Percentiles rank a stretch among this genome's conserved stretches.
Evolutionary conservation across 2,888 invertebrate species (phyloP).

Genomic region (Orthosia gracilis): DNA sequence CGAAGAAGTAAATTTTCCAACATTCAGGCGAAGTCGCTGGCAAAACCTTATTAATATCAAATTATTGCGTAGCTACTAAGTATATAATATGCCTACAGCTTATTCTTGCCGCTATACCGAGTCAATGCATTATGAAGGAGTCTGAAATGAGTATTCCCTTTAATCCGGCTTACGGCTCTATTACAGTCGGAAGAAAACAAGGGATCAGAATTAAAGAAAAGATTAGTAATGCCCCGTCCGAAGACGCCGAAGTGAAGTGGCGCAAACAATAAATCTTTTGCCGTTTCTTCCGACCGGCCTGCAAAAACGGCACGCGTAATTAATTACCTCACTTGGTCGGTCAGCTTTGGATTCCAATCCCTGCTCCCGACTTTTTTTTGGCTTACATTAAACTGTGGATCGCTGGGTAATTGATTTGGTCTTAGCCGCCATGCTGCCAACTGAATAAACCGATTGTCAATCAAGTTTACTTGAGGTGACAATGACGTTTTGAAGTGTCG

Average conservation of each 20-base stretch:
- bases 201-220: conserved; percentile 88
- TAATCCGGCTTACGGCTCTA: conserved; percentile 84
- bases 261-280: conserved; percentile 87
- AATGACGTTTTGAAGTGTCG: conserved; percentile 38
- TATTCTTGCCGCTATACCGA: conserved; percentile 59
- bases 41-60: conserved; percentile 53
- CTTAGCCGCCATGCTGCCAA: conserved; percentile 41
- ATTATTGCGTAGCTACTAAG: conserved; percentile 19
- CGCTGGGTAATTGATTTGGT: conserved; percentile 77
- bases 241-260: conserved; percentile 80
- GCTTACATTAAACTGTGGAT: conserved; percentile 78
- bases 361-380: conserved; percentile 86
- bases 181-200: conserved; percentile 83
- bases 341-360: conserved; percentile 86
- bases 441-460: conserved; percentile 53
- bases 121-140: conserved; percentile 79
- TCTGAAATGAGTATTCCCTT: conserved; percentile 80
- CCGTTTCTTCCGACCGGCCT: conserved; percentile 82
- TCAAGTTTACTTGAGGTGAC: conserved; percentile 46
- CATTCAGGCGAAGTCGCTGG: neutral
- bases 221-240: conserved; percentile 84
- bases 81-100: conserved; percentile 27
- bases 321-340: conserved; percentile 84
- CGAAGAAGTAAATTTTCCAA: too few relatives aligned
- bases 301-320: conserved; percentile 88